These are phyloP conservation scores for Agapostemon virescens DNA, from an alignment of 2,888 invertebrate species.

Conservation along the genomic window DNA sequence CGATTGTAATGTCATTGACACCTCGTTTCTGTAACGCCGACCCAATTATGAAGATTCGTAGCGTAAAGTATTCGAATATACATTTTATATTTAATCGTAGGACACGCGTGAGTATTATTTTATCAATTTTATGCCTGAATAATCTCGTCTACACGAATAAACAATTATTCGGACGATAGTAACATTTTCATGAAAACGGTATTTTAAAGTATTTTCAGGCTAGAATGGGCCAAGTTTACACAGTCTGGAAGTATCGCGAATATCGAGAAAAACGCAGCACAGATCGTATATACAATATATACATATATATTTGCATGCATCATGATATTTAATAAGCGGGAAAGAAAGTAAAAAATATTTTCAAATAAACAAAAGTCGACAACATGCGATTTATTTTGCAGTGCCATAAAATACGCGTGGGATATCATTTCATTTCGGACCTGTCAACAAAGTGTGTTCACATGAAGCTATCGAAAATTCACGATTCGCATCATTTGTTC, in stretches of 20 bases:
- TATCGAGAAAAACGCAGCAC: neutral
- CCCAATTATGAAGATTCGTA: neutral
- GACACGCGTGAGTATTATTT: neutral
- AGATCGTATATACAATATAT: neutral
- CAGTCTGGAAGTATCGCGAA: neutral
- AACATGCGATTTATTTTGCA: conserved; percentile 21
- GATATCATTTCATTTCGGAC: conserved; percentile 20
- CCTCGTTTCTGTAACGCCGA: neutral
- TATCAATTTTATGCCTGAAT: neutral
- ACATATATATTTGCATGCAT: neutral
- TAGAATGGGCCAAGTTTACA: neutral
- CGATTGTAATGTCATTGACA: neutral
- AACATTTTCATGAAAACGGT: neutral
- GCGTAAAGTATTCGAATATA: neutral
- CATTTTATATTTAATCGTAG: no score
- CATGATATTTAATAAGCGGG: conserved; percentile 30
- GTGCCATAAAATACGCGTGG: conserved; percentile 13
- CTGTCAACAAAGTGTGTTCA: neutral
- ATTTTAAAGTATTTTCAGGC: neutral
- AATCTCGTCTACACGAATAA: neutral
- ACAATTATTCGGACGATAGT: neutral
- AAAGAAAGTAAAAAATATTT: conserved; percentile 1
- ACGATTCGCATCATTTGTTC: conserved; percentile 10
- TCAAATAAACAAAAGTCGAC: conserved; percentile 38
- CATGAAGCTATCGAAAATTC: conserved; percentile 24